Base-by-base conservation (phyloP, 2,113 vertebrate species). In the Lycaon pictus region DNA sequence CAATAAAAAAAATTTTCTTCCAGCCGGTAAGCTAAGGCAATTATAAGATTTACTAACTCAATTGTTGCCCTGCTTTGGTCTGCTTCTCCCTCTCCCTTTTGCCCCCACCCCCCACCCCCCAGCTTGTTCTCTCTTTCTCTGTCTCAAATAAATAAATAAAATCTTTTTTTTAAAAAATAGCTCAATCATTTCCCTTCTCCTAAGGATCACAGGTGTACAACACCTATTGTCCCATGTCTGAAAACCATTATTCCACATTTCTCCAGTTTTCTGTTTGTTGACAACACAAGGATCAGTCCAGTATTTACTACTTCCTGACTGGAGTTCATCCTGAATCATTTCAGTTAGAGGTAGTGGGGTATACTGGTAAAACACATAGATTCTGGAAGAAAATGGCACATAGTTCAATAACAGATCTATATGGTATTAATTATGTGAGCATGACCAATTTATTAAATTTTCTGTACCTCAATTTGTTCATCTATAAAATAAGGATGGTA, bases 151-250 rank as follows among this genome's bases (percentile, higher is more conserved):
- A n/a, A 69, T 69, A 69, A 69, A 69, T 69, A 69, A 69, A 17
- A 69, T 19, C 29, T 63, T 29, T 12, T 29, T 29, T 12, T 3
- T 32, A 29, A 15, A 65, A 67, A 16, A 65, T 17, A 53, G 43
- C n/a, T 92, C 11, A 29, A 9, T 56, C 32, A 16, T 62, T 82
- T 80, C 29, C 11, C 1, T 11, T 72, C 53, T 79, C 25, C 37
- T 0, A 7, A n/a, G 16, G 7, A 51, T 15, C 12, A 37, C 19
- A 62, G 17, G 2, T 20, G 11, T 82, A 8, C 11, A 6, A 0
- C 58, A 12, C 5, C 37, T 65, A 2, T 72, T 81, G 22, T 9
- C 10, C 17, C 22, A 29, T 29, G 0, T 76, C 20, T 69, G 37
- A 67, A 86, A 43, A 62, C 27, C 25, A 8, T 48, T 25, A 62